Percentiles rank a stretch among this genome's conserved stretches.
Conservation (phyloP, 2,113 vertebrate genomes). For the Pachycephala philippinensis region DNA sequence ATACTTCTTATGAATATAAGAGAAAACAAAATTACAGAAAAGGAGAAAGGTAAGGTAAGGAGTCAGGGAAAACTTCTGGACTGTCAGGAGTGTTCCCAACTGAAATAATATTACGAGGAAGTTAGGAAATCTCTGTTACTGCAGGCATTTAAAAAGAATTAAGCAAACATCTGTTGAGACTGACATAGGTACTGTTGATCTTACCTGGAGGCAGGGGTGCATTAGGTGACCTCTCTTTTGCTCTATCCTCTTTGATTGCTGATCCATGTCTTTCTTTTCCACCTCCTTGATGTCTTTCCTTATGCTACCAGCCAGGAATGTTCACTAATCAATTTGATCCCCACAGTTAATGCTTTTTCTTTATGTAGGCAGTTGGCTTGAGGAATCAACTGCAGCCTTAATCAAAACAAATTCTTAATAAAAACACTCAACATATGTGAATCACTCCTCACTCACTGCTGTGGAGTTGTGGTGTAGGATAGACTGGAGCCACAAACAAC, state of each 20-base stretch:
- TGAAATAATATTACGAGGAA: neutral
- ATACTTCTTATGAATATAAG: neutral
- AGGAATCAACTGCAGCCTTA: neutral
- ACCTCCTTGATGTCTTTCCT: neutral
- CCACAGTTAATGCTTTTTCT: neutral
- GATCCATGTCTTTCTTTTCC: neutral
- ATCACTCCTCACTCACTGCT: neutral
- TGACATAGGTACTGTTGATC: neutral
- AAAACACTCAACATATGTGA: neutral
- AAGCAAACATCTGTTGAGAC: conserved; percentile 1
- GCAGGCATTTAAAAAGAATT: neutral
- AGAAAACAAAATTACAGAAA: neutral
- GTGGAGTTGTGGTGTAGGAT: neutral
- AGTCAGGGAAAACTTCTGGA: neutral
- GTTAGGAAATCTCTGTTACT: neutral
- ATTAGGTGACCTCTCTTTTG: neutral
- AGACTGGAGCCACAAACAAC: neutral
- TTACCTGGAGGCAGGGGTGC: conserved; percentile 23
- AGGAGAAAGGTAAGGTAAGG: neutral
- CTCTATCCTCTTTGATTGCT: neutral
- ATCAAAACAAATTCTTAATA: conserved; percentile 30
- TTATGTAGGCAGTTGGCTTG: neutral
- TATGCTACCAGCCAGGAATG: neutral
- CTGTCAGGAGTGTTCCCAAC: neutral
- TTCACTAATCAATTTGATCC: conserved; percentile 8